phyloP scores from a whole-genome alignment of 1,140 invertebrate genomes.

The Philopotamus ludificatus region DNA sequence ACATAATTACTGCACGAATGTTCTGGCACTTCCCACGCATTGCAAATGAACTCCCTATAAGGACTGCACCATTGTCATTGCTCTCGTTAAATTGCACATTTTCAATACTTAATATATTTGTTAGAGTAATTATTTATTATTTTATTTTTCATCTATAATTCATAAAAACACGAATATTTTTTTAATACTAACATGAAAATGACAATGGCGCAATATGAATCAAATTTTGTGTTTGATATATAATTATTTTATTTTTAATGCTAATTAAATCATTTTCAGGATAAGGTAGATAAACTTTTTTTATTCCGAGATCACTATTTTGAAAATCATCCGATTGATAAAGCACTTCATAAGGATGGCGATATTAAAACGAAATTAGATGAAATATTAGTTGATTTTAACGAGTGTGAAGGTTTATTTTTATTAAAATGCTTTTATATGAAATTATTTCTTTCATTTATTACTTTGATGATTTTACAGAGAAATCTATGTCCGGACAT shows the following conservation, averaged over 20 bases:
- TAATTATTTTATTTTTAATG: too few species aligned
- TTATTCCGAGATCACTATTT: slow-evolving; percentile 76
- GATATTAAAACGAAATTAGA: slow-evolving; percentile 68
- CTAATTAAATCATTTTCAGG: slow-evolving; percentile 56
- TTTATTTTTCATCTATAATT: background rate
- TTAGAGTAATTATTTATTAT: too few species aligned
- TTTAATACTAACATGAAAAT: too few species aligned
- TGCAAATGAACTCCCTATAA: slow-evolving; percentile 34
- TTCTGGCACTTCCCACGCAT: slow-evolving; percentile 12
- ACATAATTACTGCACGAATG: background rate
- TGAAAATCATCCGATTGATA: slow-evolving; percentile 68
- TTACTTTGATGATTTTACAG: slow-evolving; percentile 43
- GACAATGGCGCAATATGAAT: too few species aligned
- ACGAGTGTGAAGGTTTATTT: slow-evolving; percentile 65
- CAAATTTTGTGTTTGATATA: too few species aligned
- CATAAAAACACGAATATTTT: too few species aligned
- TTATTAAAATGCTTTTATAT: background rate
- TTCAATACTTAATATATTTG: too few species aligned
- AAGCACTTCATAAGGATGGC: slow-evolving; percentile 65
- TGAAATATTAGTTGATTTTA: slow-evolving; percentile 63
- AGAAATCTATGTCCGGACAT: slow-evolving; percentile 55
- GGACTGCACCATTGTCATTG: slow-evolving; percentile 18
- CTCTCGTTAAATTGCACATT: background rate
- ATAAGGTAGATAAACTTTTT: slow-evolving; percentile 67
- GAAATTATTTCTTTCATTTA: slow-evolving; percentile 37